Percentiles rank a stretch among this genome's conserved stretches.
Evolutionary conservation across 2,113 vertebrate species (phyloP).

Genomic region (Tympanuchus pallidicinctus): DNA sequence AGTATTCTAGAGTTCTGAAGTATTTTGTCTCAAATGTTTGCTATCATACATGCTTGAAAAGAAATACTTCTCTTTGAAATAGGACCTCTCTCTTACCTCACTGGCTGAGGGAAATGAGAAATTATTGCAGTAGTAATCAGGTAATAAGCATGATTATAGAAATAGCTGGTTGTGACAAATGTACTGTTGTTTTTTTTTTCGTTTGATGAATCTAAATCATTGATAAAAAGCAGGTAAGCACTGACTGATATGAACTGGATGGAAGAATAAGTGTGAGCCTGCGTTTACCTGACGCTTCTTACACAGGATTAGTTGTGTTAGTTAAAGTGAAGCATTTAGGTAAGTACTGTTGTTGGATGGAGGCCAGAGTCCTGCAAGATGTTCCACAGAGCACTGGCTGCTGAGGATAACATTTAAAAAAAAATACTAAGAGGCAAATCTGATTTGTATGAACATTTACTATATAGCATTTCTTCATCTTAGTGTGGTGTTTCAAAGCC

Average conservation of each 20-base stretch:
- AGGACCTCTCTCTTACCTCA: background rate
- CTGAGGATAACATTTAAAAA: slow-evolving; percentile 28
- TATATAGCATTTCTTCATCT: background rate
- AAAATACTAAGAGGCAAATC: background rate
- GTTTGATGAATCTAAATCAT: background rate
- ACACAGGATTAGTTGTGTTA: slow-evolving; percentile 41
- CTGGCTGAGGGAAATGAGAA: background rate
- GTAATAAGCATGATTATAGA: background rate
- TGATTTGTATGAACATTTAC: slow-evolving; percentile 37
- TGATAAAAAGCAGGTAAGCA: background rate
- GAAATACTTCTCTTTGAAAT: background rate
- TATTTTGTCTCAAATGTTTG: slow-evolving; percentile 4
- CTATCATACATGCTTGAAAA: background rate
- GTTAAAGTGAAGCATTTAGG: slow-evolving; percentile 53
- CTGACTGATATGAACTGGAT: background rate
- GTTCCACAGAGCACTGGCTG: slow-evolving; percentile 13
- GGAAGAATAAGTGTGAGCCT: background rate
- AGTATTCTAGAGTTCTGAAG: background rate
- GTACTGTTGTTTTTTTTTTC: background rate
- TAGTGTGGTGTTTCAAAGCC: background rate
- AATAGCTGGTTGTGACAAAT: background rate
- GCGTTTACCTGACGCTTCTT: background rate
- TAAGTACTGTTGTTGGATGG: slow-evolving; percentile 46
- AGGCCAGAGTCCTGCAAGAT: slow-evolving; percentile 52
- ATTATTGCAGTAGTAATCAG: background rate